Conservation (phyloP, 1,140 invertebrate genomes). For the Bradysia coprophila region DNA sequence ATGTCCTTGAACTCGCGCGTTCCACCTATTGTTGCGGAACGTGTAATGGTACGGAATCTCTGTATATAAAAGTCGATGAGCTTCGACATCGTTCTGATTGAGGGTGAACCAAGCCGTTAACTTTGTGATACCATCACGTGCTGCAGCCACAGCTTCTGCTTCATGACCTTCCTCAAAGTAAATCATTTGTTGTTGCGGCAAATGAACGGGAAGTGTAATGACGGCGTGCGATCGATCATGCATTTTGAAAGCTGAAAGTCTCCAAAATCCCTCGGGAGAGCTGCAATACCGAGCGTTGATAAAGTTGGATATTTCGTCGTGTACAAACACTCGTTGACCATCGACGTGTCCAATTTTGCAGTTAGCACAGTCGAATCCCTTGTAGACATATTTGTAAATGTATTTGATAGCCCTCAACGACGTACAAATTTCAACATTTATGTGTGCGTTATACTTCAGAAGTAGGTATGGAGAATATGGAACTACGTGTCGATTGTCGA, state of each 20-base stretch:
- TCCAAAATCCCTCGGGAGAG: not conserved
- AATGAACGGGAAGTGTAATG: not conserved
- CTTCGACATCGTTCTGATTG: not conserved
- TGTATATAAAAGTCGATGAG: not conserved
- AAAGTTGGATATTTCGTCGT: not conserved
- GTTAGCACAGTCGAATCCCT: constrained; percentile 22
- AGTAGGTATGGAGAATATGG: constrained; percentile 30
- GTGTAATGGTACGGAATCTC: not conserved
- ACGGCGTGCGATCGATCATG: not conserved
- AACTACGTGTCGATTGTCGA: constrained; percentile 31
- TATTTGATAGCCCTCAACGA: constrained; percentile 32
- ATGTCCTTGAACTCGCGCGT: not conserved
- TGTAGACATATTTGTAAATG: constrained; percentile 27
- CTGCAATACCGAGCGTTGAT: not conserved
- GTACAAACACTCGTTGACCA: not conserved
- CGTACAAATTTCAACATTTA: constrained; percentile 29
- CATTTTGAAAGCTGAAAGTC: too few relatives aligned
- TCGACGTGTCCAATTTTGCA: not conserved
- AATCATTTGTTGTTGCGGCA: not conserved
- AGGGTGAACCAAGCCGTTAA: not conserved
- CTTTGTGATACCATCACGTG: not conserved
- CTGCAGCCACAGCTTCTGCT: not conserved
- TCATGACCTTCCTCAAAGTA: not conserved
- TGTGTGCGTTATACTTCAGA: constrained; percentile 27
- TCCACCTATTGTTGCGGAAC: not conserved